Base-by-base conservation (phyloP, 2,888 invertebrate species). In the Metacarcinus magister region DNA sequence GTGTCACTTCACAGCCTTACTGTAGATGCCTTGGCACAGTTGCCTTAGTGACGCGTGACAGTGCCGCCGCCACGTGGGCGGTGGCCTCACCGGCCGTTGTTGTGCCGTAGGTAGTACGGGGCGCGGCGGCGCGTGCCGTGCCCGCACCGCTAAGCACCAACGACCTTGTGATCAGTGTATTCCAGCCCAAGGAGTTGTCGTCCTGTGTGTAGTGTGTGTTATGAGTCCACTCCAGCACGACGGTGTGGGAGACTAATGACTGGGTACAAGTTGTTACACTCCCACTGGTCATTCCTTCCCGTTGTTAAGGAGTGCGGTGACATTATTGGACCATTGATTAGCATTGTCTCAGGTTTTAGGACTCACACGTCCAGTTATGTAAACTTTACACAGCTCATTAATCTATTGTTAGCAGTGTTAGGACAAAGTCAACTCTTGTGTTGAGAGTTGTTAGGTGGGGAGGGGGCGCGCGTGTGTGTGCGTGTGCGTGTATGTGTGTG, bases 1-100 rank as follows among this genome's bases (percentile, higher is more conserved):
- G 96, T 54, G 94, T 94, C 92, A 96, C 92, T 39, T 95, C 95
- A 96, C 96, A 95, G 96, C 94, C 96, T 96, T 94, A 96, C 90
- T 48, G 89, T 96, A 96, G 96, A 96, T 96, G 96, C 94, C 95
- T 94, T 60, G 96, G 95, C 96, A 96, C 96, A 89, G 82, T 48
- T 96, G 96, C 96, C 96, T 96, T 96, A 96, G 96, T 67, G 67
- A 92, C 48, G 75, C 43, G 89, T 39, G 75, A 23, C 75, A 28
- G 10, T 10, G 75, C 75, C 75, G 75, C 39, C 39, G 87, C 87
- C 87, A 2, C 13, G 39, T 16, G 23, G 23, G 5, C 87, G 39
- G 39, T 28, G n/a, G 60, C 39, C 92, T 87, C n/a, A 60, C 2
- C 23, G 60, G 75, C 75, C 1, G n/a, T 19, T 19, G 60, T 19